These are phyloP conservation scores for Clarias macrocephalus DNA, from an alignment of 2,113 vertebrate genomes.

Conservation along the genomic window DNA sequence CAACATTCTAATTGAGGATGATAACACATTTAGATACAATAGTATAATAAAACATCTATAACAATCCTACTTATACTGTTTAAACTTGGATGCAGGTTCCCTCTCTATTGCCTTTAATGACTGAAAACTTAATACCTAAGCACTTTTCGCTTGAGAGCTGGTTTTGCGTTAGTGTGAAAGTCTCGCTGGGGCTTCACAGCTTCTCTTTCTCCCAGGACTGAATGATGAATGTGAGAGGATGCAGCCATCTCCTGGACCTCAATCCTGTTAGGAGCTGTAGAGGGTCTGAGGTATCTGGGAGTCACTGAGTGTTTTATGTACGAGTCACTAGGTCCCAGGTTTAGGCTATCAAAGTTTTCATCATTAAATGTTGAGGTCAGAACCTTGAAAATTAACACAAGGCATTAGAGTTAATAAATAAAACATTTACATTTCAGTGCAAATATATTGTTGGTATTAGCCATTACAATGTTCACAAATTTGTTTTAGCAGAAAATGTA, in stretches of 20 bases:
- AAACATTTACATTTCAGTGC: not conserved
- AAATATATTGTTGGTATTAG: not conserved
- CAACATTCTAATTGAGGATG: not conserved
- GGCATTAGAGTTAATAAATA: not conserved
- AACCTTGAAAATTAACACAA: constrained; percentile 47
- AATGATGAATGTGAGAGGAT: constrained; percentile 33
- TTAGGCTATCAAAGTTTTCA: constrained; percentile 29
- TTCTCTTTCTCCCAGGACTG: constrained; percentile 41
- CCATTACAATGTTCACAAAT: not conserved
- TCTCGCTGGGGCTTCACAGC: constrained; percentile 46
- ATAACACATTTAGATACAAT: not conserved
- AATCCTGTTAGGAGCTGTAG: constrained; percentile 54
- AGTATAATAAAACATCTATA: too few species aligned
- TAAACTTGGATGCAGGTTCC: not conserved
- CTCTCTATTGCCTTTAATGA: not conserved
- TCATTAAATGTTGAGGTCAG: constrained; percentile 48
- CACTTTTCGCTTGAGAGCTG: constrained; percentile 72
- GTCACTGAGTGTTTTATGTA: constrained; percentile 66
- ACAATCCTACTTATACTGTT: not conserved
- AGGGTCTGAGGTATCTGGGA: constrained; percentile 45
- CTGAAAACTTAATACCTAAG: constrained; percentile 64
- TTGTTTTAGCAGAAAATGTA: not conserved
- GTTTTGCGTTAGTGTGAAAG: constrained; percentile 31
- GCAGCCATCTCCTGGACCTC: constrained; percentile 43
- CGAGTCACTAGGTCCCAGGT: constrained; percentile 49